Percentiles rank a stretch among this genome's conserved stretches.
phyloP scores from a whole-genome alignment of 2,113 vertebrate genomes.

The Elanoides forficatus region DNA sequence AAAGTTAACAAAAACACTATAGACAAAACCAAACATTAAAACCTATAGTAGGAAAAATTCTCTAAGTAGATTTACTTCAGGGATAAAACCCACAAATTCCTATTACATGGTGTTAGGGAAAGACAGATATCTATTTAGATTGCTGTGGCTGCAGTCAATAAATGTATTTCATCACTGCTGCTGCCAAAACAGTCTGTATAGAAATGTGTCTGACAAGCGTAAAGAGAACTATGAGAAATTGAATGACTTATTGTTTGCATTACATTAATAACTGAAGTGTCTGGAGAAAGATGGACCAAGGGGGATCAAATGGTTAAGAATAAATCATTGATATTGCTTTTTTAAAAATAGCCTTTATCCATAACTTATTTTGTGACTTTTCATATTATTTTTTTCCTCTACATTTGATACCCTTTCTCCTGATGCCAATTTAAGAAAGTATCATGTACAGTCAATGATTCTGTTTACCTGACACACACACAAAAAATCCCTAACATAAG shows the following conservation, averaged over 20 bases:
- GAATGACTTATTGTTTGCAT: constrained; percentile 25
- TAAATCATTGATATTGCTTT: background rate
- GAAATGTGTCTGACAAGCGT: constrained; percentile 5
- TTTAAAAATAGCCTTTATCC: background rate
- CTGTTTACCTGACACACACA: background rate
- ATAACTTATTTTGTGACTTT: background rate
- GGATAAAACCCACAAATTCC: background rate
- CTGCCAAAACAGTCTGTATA: constrained; percentile 14
- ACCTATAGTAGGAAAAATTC: background rate
- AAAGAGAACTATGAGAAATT: background rate
- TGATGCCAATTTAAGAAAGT: background rate
- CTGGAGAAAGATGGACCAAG: constrained; percentile 16
- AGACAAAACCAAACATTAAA: background rate
- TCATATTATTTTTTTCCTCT: background rate
- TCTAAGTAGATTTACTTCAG: constrained; percentile 2
- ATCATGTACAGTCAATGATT: background rate
- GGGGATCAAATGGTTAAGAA: constrained; percentile 14
- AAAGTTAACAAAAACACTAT: background rate
- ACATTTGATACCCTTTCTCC: background rate
- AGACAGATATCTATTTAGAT: constrained; percentile 13
- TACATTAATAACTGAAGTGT: constrained; percentile 31
- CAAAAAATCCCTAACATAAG: background rate
- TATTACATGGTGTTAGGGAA: background rate
- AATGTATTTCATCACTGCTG: constrained; percentile 31
- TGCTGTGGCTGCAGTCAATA: constrained; percentile 13